Base-by-base conservation (phyloP, 2,888 invertebrate species). In the Eledona agricola region DNA sequence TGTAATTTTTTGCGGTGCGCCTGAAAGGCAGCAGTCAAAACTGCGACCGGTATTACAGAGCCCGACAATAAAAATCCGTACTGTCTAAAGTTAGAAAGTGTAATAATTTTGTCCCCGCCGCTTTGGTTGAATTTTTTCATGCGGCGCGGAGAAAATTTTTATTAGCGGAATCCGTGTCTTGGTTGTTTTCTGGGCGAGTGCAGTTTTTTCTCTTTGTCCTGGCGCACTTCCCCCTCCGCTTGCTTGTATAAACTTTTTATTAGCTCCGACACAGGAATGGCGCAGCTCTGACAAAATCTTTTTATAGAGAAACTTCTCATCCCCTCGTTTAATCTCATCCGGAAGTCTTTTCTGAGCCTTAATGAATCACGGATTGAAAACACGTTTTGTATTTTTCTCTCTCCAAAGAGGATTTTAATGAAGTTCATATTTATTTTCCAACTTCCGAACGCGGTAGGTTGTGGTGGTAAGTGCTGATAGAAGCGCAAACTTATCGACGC, bases 391-490 rank as follows among this genome's bases (percentile, higher is more conserved):
- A 32, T 16, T 32, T n/a, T 13, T 17, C 10, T 10, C 16, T 10
- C 25, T n/a, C 13, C 25, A 25, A 38, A 38, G 26, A 38, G 13
- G 37, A 38, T 38, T 38, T 28, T 28, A 40, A 40, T 40, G 26
- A 34, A 40, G 17, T 16, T 17, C 10, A n/a, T 26, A 28, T 40
- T 40, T 37, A 26, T 19, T 9, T 28, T 11, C 9, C 10, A 6
- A 23, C n/a, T n/a, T n/a, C n/a, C n/a, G n/a, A n/a, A n/a, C n/a
- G n/a, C n/a, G n/a, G 25, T 40, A 7, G 28, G 29, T 40, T 28
- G 31, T 31, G 31, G 31, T 31, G 22, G 29, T 20, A 42, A 42
- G 29, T 29, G 42, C 42, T 42, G 42, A 42, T 42, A 29, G 26
- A 42, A n/a, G n/a, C n/a, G 42, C 31, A 29, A 42, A 42, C 40